Percentiles rank a stretch among this genome's conserved stretches.
phyloP scores from a whole-genome alignment of 2,888 invertebrate genomes.

The Drosophila pseudotakahashii region DNA sequence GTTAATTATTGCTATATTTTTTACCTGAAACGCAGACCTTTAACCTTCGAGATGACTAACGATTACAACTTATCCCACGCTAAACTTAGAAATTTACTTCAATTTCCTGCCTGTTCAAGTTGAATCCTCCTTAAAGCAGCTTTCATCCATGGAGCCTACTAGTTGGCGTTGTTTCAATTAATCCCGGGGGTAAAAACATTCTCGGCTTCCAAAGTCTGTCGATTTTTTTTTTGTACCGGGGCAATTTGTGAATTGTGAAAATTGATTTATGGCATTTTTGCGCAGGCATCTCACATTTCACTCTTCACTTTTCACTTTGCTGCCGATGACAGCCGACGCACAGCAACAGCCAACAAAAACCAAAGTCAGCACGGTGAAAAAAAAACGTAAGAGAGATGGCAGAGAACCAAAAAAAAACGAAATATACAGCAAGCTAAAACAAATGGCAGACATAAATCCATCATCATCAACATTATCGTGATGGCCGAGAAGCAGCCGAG shows the following conservation, averaged over 20 bases:
- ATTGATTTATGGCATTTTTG: constrained; percentile 57
- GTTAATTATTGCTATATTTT: too few relatives aligned
- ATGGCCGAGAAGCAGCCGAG: constrained; percentile 32
- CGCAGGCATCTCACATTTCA: constrained; percentile 44
- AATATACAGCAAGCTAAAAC: constrained; percentile 40
- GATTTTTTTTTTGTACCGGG: constrained; percentile 29
- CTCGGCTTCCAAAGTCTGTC: constrained; percentile 27
- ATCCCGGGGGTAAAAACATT: constrained; percentile 4
- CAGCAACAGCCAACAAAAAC: constrained; percentile 11
- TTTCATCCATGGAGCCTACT: neutral
- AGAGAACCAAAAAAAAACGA: neutral
- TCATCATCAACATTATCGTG: constrained; percentile 53
- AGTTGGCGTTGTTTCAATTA: constrained; percentile 31
- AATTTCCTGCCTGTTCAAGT: neutral
- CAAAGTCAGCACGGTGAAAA: constrained; percentile 4
- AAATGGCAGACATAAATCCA: constrained; percentile 62
- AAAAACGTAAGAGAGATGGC: neutral
- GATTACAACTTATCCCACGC: constrained; percentile 4
- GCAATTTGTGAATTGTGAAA: constrained; percentile 47
- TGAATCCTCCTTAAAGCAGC: constrained; percentile 3
- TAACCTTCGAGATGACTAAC: neutral
- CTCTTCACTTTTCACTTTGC: constrained; percentile 47
- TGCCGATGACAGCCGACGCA: constrained; percentile 47
- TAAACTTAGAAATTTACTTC: constrained; percentile 3
- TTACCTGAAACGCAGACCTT: neutral